Conservation (phyloP, 2,888 invertebrate genomes). For the Acronicta leporina region DNA sequence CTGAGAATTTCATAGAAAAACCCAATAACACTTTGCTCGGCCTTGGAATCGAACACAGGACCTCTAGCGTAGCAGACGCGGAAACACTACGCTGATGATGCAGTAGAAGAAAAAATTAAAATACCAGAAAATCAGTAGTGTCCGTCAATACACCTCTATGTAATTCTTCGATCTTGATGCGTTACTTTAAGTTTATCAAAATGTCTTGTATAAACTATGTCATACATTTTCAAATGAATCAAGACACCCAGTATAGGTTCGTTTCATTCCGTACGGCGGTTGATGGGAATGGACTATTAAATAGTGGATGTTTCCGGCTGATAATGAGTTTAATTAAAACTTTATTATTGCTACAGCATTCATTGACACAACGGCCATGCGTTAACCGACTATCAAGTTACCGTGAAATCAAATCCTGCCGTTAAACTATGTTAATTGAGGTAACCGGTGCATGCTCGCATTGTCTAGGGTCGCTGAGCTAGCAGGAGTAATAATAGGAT, state of each 20-base stretch:
- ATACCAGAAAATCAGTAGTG: no score
- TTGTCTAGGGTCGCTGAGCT: neutral
- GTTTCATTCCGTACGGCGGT: slow-evolving; percentile 3
- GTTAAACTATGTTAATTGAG: slow-evolving; percentile 4
- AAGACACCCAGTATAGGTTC: neutral
- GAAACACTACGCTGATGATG: no score
- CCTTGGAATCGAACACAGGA: no score
- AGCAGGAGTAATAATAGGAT: neutral
- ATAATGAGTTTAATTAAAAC: slow-evolving; percentile 43
- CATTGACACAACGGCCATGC: slow-evolving; percentile 32
- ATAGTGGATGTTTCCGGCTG: slow-evolving; percentile 33
- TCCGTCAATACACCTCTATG: no score
- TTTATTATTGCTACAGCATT: slow-evolving; percentile 32
- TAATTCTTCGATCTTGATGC: no score
- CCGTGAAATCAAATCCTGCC: slow-evolving; percentile 27
- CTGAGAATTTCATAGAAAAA: no score
- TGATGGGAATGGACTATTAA: slow-evolving; percentile 4
- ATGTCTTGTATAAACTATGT: no score
- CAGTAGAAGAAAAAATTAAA: no score
- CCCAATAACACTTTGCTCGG: no score
- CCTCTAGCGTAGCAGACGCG: no score
- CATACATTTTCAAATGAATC: no score
- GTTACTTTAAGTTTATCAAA: no score
- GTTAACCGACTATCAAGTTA: slow-evolving; percentile 26
- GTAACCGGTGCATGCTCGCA: neutral